These are phyloP conservation scores for Philotrypesis tridentata DNA, from an alignment of 1,140 invertebrate genomes.

Conservation along the genomic window DNA sequence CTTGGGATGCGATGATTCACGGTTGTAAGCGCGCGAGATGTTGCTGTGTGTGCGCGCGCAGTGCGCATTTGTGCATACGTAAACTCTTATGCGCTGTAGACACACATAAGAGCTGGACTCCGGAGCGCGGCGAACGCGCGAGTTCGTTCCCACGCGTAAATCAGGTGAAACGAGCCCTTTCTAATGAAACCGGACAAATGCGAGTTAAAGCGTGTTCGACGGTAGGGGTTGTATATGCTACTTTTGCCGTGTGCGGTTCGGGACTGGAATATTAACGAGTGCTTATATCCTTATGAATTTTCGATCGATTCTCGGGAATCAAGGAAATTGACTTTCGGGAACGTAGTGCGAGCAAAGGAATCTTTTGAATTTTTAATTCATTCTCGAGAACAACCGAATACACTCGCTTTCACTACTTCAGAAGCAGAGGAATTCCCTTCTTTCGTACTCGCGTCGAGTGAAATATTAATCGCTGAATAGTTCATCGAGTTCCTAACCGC, in stretches of 20 bases:
- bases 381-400: too few species aligned
- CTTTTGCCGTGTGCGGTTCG: background rate
- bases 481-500: too few species aligned
- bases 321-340: too few species aligned
- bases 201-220: background rate
- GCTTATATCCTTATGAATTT: too few species aligned
- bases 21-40: background rate
- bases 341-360: too few species aligned
- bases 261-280: background rate
- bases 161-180: slow-evolving; percentile 25
- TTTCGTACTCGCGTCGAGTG: too few species aligned
- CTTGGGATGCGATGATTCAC: slow-evolving; percentile 28
- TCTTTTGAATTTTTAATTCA: too few species aligned
- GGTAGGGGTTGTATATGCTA: background rate
- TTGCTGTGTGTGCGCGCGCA: background rate
- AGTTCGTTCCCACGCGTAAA: slow-evolving; percentile 34
- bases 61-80: background rate
- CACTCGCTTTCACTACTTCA: too few species aligned
- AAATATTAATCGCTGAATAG: too few species aligned
- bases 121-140: background rate
- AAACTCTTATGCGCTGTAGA: background rate
- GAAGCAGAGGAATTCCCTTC: too few species aligned
- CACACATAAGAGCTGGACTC: background rate
- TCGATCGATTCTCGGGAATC: too few species aligned
- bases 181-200: slow-evolving; percentile 27